A percentile compares a stretch with the other conserved stretches of the same genome.
phyloP scores from a whole-genome alignment of 2,888 invertebrate species.

The Elmis aenea region DNA sequence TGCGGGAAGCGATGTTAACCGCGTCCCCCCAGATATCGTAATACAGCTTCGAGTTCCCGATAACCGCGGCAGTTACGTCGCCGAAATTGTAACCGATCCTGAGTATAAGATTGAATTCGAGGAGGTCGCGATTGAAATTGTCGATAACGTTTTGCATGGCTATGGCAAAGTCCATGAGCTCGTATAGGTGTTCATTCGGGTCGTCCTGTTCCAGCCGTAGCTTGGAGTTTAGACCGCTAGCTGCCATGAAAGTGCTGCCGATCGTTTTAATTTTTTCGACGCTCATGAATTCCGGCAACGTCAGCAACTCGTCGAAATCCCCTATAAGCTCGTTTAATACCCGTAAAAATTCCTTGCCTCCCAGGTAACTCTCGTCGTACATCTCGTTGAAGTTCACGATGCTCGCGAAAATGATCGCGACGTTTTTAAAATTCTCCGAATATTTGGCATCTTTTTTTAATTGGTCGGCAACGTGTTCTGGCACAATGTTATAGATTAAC shows the following conservation, averaged over 20 bases:
- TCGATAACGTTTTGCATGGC: constrained; percentile 84
- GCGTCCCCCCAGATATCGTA: constrained; percentile 99
- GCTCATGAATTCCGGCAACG: constrained; percentile 72
- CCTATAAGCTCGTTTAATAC: constrained; percentile 94
- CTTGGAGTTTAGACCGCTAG: constrained; percentile 86
- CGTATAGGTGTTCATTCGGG: constrained; percentile 73
- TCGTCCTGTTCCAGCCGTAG: constrained; percentile 64
- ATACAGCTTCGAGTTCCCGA: constrained; percentile 91
- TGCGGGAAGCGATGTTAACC: constrained; percentile 93
- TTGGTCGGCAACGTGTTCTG: constrained; percentile 90
- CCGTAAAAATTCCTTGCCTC: constrained; percentile 89
- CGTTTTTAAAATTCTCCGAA: constrained; percentile 88
- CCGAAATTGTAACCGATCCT: constrained; percentile 90
- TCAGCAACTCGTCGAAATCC: constrained; percentile 91
- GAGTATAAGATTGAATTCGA: constrained; percentile 83
- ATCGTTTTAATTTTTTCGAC: constrained; percentile 98
- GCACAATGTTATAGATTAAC: constrained; percentile 94
- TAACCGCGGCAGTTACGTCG: constrained; percentile 94
- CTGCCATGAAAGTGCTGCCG: constrained; percentile 96
- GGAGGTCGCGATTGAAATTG: constrained; percentile 82
- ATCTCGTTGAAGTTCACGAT: constrained; percentile 97
- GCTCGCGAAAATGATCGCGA: constrained; percentile 92
- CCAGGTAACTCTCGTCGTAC: constrained; percentile 94
- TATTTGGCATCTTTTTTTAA: constrained; percentile 90
- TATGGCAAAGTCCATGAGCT: constrained; percentile 89